Evolutionary conservation across 2,888 invertebrate species (phyloP).

Genomic region (Hypercompe scribonia): DNA sequence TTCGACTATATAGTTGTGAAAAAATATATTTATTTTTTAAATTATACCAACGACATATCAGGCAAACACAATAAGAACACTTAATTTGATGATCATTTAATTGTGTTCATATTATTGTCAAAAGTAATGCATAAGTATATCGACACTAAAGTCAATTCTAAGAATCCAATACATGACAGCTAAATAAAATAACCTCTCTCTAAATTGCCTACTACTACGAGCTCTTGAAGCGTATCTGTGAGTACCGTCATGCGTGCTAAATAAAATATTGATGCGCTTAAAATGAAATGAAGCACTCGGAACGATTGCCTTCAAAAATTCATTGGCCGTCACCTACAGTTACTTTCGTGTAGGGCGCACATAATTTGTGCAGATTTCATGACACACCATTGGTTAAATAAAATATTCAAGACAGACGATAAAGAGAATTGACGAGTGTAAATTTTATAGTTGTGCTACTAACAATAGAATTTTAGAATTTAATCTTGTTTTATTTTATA

Average conservation of each 20-base stretch:
- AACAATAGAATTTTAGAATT: no score
- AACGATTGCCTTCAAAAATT: slow-evolving; percentile 50
- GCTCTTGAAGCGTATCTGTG: neutral
- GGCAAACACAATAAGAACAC: no score
- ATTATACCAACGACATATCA: no score
- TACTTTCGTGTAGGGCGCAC: slow-evolving; percentile 26
- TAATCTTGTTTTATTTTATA: neutral
- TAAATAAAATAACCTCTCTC: neutral
- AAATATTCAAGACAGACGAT: no score
- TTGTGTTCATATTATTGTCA: no score
- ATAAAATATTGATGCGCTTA: slow-evolving; percentile 50
- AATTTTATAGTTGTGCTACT: neutral
- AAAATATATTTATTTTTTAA: no score
- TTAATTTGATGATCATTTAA: no score
- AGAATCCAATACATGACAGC: neutral
- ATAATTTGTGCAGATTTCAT: slow-evolving; percentile 24
- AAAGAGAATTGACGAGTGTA: neutral
- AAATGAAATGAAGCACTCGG: slow-evolving; percentile 48
- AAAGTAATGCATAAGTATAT: no score
- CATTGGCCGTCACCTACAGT: slow-evolving; percentile 33
- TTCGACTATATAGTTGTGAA: no score
- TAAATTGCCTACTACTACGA: neutral
- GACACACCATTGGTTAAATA: slow-evolving; percentile 18
- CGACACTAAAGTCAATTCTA: neutral
- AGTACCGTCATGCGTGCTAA: slow-evolving; percentile 24